Conservation (phyloP, 2,113 vertebrate species). For the Orcinus orca region DNA sequence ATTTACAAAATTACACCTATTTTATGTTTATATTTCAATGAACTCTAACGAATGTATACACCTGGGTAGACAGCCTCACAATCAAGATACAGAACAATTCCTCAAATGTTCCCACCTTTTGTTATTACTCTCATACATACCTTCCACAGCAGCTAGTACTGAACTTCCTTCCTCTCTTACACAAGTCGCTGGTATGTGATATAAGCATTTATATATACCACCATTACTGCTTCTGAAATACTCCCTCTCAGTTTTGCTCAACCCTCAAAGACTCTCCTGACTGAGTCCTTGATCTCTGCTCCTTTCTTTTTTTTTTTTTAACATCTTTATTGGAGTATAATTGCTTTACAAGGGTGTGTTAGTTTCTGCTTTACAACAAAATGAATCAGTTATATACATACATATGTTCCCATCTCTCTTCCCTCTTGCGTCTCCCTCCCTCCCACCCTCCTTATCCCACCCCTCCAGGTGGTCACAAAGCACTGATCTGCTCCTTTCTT, state of each 20-base stretch:
- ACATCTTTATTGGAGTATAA: too few relatives aligned
- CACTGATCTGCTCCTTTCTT: neutral
- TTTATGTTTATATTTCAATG: neutral
- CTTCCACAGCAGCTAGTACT: neutral
- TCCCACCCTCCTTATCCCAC: too few relatives aligned
- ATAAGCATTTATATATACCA: neutral
- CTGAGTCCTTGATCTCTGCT: neutral
- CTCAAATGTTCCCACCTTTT: neutral
- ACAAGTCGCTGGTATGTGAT: neutral
- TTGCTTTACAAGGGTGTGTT: too few relatives aligned
- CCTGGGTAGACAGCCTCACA: neutral
- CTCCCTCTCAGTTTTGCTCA: neutral
- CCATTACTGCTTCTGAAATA: neutral
- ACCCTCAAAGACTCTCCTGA: neutral
- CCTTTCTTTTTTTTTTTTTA: neutral
- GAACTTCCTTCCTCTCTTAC: neutral
- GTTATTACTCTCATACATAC: neutral
- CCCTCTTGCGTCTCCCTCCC: too few relatives aligned
- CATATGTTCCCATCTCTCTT: too few relatives aligned
- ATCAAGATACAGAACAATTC: neutral
- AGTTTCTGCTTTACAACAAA: too few relatives aligned
- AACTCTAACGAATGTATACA: neutral
- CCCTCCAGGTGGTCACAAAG: too few relatives aligned
- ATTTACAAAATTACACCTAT: neutral
- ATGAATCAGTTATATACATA: too few relatives aligned